Percentiles rank a stretch among this genome's conserved stretches.
These are phyloP conservation scores for Psittacula echo DNA, from an alignment of 2,797 vertebrate genomes.

Conservation along the genomic window DNA sequence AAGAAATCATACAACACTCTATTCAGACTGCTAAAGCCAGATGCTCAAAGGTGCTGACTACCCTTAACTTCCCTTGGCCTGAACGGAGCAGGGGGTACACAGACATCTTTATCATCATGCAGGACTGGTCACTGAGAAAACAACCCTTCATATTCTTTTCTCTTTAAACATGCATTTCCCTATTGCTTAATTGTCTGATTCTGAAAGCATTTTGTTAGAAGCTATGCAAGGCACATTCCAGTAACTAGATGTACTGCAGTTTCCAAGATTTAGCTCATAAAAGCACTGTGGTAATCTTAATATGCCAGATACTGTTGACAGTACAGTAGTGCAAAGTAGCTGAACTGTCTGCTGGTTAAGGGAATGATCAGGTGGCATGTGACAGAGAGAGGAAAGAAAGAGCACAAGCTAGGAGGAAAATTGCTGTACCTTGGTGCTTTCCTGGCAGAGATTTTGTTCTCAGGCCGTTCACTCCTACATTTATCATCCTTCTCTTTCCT, in stretches of 20 bases:
- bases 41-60: neutral
- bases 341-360: slow-evolving; percentile 49
- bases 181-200: slow-evolving; percentile 54
- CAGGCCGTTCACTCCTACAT: neutral
- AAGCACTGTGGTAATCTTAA: slow-evolving; percentile 55
- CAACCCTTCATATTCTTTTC: neutral
- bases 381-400: neutral
- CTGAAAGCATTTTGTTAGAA: slow-evolving; percentile 50
- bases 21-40: neutral
- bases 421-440: neutral
- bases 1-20: neutral
- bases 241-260: slow-evolving; percentile 3
- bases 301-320: slow-evolving; percentile 35
- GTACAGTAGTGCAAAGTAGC: slow-evolving; percentile 42
- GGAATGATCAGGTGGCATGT: slow-evolving; percentile 36
- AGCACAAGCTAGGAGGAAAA: neutral
- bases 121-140: neutral
- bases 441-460: slow-evolving; percentile 36
- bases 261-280: slow-evolving; percentile 61
- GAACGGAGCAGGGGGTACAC: neutral
- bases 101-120: neutral
- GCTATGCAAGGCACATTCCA: neutral
- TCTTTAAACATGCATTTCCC: slow-evolving; percentile 47
- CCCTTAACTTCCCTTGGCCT: neutral
- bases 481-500: neutral